Conservation (phyloP, 2,113 vertebrate species). For the Crotalus horridus region DNA sequence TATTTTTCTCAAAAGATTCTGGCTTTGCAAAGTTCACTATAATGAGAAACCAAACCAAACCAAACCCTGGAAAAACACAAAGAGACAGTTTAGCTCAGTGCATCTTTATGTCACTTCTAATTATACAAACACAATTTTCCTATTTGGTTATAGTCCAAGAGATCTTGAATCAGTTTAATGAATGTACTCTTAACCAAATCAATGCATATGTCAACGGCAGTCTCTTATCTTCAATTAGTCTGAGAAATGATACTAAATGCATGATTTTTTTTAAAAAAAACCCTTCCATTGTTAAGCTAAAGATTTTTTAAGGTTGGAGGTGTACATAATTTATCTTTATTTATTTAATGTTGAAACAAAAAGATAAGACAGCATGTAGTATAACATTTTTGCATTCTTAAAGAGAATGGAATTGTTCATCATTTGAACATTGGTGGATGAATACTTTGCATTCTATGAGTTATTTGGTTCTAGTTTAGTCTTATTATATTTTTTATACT, state of each 20-base stretch:
- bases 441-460: background rate
- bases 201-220: conserved; percentile 41
- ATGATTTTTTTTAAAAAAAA: conserved; percentile 13
- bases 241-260: conserved; percentile 42
- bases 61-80: background rate
- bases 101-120: conserved; percentile 54
- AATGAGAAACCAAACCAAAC: background rate
- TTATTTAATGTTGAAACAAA: conserved; percentile 15
- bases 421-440: background rate
- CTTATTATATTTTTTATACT: background rate
- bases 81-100: background rate
- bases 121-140: conserved; percentile 43
- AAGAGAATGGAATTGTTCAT: background rate
- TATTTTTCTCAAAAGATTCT: conserved; percentile 5
- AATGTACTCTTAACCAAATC: conserved; percentile 54
- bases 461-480: background rate
- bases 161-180: conserved; percentile 58
- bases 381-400: background rate
- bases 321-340: conserved; percentile 23
- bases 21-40: background rate
- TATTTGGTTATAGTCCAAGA: conserved; percentile 42
- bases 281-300: fast-evolving
- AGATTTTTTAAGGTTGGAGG: background rate
- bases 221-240: conserved; percentile 55
- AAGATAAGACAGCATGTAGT: background rate